phyloP scores from a whole-genome alignment of 2,113 vertebrate species.

The Lophotis ruficrista region DNA sequence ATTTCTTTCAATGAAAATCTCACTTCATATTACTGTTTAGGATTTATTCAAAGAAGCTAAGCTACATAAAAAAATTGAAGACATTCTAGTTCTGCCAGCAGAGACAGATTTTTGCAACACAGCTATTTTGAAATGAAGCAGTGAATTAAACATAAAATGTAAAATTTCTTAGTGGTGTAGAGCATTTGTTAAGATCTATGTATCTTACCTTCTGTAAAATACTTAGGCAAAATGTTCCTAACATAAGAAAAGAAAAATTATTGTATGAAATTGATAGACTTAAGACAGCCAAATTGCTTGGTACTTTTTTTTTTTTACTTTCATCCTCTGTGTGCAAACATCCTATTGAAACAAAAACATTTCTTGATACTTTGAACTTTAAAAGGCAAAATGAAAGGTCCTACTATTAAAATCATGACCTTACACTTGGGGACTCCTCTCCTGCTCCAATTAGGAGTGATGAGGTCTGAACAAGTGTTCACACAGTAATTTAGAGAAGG shows the following conservation, averaged over 20 bases:
- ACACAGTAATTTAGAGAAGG: background rate
- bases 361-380: background rate
- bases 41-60: constrained; percentile 55
- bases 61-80: constrained; percentile 34
- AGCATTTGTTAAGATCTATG: background rate
- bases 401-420: background rate
- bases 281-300: background rate
- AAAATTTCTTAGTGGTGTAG: background rate
- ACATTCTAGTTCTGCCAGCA: constrained; percentile 63
- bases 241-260: background rate
- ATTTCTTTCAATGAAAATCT: constrained; percentile 40
- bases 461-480: background rate
- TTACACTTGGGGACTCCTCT: background rate
- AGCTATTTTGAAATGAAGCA: constrained; percentile 52
- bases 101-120: constrained; percentile 50
- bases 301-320: background rate
- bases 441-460: background rate
- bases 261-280: background rate
- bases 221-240: background rate
- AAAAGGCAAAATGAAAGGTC: background rate
- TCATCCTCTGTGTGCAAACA: background rate
- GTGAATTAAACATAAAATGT: constrained; percentile 5
- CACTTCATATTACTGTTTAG: constrained; percentile 12
- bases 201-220: background rate
- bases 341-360: background rate